phyloP scores from a whole-genome alignment of 1,140 invertebrate genomes.

The Portunus trituberculatus region DNA sequence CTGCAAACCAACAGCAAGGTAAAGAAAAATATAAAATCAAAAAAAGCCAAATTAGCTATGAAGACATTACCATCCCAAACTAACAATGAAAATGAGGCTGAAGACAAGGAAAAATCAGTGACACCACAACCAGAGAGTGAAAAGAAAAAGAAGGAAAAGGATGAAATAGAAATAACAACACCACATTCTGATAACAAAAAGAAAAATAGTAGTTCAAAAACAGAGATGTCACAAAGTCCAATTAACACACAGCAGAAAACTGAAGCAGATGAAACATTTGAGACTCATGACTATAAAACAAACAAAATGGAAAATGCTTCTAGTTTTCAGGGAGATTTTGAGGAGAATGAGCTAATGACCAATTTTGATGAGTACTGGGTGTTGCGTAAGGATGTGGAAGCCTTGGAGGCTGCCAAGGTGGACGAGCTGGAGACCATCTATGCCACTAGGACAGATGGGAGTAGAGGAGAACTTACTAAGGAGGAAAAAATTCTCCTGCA shows the following conservation, averaged over 20 bases:
- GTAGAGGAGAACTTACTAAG: constrained; percentile 15
- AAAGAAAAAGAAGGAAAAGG: not conserved
- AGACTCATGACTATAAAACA: not conserved
- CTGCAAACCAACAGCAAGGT: not conserved
- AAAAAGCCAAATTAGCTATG: too few relatives aligned
- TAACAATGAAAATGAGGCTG: not conserved
- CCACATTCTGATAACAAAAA: too few relatives aligned
- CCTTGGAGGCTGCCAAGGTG: not conserved
- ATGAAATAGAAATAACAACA: too few relatives aligned
- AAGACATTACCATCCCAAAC: too few relatives aligned
- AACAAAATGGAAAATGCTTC: not conserved
- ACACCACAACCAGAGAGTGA: too few relatives aligned
- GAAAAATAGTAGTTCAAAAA: too few relatives aligned
- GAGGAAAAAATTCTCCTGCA: constrained; percentile 51
- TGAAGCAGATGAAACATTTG: not conserved
- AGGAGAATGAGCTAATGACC: constrained; percentile 66
- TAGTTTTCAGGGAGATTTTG: not conserved
- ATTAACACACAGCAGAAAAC: too few relatives aligned
- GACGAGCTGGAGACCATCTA: not conserved
- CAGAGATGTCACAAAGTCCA: too few relatives aligned
- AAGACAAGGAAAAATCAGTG: too few relatives aligned
- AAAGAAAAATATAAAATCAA: not conserved
- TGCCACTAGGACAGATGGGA: not conserved
- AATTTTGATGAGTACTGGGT: constrained; percentile 59
- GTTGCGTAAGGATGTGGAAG: not conserved